A percentile compares a stretch with the other conserved stretches of the same genome.
Conservation (phyloP, 1,140 invertebrate species). For the Diabrotica undecimpunctata region DNA sequence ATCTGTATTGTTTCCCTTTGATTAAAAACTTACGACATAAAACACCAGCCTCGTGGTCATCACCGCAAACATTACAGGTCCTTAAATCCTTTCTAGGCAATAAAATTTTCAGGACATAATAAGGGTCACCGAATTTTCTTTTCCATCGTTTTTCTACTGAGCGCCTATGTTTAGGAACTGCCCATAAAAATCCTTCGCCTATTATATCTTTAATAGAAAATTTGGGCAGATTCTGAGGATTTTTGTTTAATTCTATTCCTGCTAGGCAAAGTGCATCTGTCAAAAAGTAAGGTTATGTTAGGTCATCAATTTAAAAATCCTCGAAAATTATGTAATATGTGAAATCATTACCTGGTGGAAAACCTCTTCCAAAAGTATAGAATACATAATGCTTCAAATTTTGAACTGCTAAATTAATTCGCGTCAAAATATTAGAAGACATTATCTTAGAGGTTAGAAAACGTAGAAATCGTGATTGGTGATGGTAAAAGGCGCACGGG, state of each 20-base stretch:
- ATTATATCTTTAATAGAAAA: constrained; percentile 57
- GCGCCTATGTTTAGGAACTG: constrained; percentile 73
- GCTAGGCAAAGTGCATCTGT: constrained; percentile 42
- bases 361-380: constrained; percentile 42
- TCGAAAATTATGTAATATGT: constrained; percentile 38
- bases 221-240: constrained; percentile 1
- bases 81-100: constrained; percentile 70
- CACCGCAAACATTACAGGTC: constrained; percentile 74
- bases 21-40: constrained; percentile 69
- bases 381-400: constrained; percentile 44
- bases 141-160: constrained; percentile 68
- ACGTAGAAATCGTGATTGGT: neutral
- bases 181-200: constrained; percentile 74
- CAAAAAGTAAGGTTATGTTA: constrained; percentile 42
- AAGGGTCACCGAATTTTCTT: constrained; percentile 65
- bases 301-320: constrained; percentile 11
- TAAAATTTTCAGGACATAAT: constrained; percentile 64
- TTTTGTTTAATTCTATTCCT: constrained; percentile 38
- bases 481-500: neutral
- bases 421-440: constrained; percentile 35
- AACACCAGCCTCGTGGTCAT: constrained; percentile 68
- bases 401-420: constrained; percentile 39
- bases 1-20: no score
- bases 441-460: constrained; percentile 11
- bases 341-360: constrained; percentile 49